Percentiles rank a stretch among this genome's conserved stretches.
phyloP scores from a whole-genome alignment of 2,888 invertebrate genomes.

The Agrotis puta region DNA sequence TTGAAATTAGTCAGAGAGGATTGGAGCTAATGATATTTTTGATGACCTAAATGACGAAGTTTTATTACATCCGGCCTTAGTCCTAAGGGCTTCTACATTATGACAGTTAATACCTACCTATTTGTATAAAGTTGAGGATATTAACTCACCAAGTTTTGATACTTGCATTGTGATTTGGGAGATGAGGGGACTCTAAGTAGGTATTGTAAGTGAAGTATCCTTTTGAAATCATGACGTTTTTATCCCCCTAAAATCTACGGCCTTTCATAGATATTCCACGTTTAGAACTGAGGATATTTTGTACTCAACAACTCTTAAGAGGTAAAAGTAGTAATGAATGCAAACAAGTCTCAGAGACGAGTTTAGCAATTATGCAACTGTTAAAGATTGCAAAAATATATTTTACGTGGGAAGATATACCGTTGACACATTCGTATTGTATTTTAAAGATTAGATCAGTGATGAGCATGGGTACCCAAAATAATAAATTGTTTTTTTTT shows the following conservation, averaged over 20 bases:
- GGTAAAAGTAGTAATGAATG: conserved; percentile 29
- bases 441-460: conserved; percentile 36
- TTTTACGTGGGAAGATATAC: conserved; percentile 53
- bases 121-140: background rate
- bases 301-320: background rate
- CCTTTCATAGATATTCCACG: background rate
- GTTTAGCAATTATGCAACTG: conserved; percentile 53
- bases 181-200: background rate
- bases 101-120: conserved; percentile 1
- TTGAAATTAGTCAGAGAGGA: conserved; percentile 41
- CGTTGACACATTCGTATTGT: conserved; percentile 53
- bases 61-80: conserved; percentile 8
- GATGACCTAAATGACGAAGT: conserved; percentile 57
- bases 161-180: conserved; percentile 19
- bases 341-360: conserved; percentile 21
- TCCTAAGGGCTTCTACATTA: conserved; percentile 21
- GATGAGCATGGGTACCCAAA: background rate
- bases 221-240: conserved; percentile 13
- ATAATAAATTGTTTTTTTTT: background rate
- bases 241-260: conserved; percentile 36
- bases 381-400: conserved; percentile 48
- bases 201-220: conserved; percentile 1
- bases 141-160: conserved; percentile 34
- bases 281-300: background rate
- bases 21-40: conserved; percentile 36